Evolutionary conservation across 2,797 vertebrate genomes (phyloP).

Genomic region (Molothrus aeneus): DNA sequence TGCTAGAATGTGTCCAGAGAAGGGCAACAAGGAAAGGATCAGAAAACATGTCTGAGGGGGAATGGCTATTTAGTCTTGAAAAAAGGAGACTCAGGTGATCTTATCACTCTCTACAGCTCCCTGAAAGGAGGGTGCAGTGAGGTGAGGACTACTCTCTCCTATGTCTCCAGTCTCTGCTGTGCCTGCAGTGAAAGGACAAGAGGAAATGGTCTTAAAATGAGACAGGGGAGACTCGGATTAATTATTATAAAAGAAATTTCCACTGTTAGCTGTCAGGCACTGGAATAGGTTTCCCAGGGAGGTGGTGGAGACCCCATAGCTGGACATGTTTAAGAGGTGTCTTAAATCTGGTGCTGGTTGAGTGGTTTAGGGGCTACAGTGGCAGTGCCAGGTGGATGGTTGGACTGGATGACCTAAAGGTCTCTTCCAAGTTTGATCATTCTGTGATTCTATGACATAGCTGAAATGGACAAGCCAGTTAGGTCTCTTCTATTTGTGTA

Average conservation of each 20-base stretch:
- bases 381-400: not conserved
- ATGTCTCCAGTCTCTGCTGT: not conserved
- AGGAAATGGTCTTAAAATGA: not conserved
- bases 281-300: not conserved
- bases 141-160: accelerated
- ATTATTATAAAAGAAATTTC: not conserved
- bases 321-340: not conserved
- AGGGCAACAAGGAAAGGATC: not conserved
- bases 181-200: not conserved
- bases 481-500: not conserved
- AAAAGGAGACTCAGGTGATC: not conserved
- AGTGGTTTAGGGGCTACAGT: not conserved
- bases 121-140: not conserved
- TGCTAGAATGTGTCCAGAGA: not conserved
- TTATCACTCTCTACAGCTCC: not conserved
- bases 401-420: not conserved
- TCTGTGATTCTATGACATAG: not conserved
- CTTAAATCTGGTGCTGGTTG: not conserved
- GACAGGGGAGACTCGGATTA: not conserved
- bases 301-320: not conserved
- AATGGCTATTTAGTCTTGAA: not conserved
- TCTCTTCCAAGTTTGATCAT: not conserved
- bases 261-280: not conserved
- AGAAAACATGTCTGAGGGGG: not conserved
- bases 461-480: not conserved